Percentiles rank a stretch among this genome's conserved stretches.
phyloP scores from a whole-genome alignment of 2,797 vertebrate species.

The Malurus leucopterus region DNA sequence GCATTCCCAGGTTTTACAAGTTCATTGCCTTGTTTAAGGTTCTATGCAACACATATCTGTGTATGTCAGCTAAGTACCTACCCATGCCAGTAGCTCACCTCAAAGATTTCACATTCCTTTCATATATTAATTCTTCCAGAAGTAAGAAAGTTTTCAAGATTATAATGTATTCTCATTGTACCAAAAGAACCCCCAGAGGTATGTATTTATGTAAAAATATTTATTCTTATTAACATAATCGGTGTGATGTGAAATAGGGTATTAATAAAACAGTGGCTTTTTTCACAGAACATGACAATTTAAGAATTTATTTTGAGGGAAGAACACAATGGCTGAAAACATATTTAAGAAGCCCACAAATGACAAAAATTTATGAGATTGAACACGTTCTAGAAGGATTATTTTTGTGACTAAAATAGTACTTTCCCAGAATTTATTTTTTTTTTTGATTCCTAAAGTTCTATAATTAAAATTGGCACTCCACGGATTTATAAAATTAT shows the following conservation, averaged over 20 bases:
- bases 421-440: neutral
- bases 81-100: neutral
- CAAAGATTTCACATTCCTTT: neutral
- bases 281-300: neutral
- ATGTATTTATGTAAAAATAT: conserved; percentile 9
- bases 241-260: neutral
- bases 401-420: neutral
- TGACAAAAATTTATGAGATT: neutral
- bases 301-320: neutral
- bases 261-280: neutral
- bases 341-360: neutral
- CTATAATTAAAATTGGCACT: neutral
- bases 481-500: neutral
- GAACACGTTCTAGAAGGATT: neutral
- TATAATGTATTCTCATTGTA: neutral
- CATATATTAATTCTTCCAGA: neutral
- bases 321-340: neutral
- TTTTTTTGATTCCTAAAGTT: neutral
- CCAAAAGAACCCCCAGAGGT: neutral
- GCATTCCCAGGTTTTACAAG: neutral
- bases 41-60: neutral
- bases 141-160: neutral
- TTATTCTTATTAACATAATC: conserved; percentile 10
- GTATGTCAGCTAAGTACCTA: neutral
- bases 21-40: neutral